Conservation (phyloP, 2,797 vertebrate species). For the Aeoliscus strigatus region DNA sequence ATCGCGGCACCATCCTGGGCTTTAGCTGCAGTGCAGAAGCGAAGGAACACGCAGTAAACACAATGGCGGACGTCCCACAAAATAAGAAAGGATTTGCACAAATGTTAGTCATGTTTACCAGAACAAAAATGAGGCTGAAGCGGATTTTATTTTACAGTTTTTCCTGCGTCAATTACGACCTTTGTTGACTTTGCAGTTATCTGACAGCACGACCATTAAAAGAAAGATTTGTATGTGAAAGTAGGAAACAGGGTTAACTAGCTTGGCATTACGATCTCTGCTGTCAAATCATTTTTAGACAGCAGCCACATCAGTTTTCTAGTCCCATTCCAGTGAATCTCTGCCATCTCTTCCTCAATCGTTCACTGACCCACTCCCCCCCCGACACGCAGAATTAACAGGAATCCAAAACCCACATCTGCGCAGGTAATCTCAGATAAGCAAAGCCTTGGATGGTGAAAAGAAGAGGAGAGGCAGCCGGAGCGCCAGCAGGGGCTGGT, state of each 20-base stretch:
- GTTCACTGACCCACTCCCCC: constrained; percentile 1
- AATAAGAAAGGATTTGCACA: not conserved
- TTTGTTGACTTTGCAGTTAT: constrained; percentile 41
- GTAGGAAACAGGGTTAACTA: constrained; percentile 42
- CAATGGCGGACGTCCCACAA: too few species aligned
- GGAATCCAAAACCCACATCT: constrained; percentile 41
- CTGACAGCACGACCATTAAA: constrained; percentile 43
- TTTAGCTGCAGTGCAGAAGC: constrained; percentile 78
- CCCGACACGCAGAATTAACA: constrained; percentile 18
- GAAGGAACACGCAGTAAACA: constrained; percentile 1
- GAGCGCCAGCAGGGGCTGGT: constrained; percentile 32
- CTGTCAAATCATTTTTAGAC: too few species aligned
- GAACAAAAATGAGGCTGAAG: too few species aligned
- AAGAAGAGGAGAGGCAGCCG: constrained; percentile 18
- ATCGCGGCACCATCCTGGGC: constrained; percentile 97
- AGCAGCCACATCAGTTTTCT: constrained; percentile 14
- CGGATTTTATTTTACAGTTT: too few species aligned
- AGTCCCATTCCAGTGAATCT: constrained; percentile 44
- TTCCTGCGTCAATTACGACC: too few species aligned
- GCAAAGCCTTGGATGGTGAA: constrained; percentile 33
- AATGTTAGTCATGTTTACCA: not conserved
- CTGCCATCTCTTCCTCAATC: constrained; percentile 25
- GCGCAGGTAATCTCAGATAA: constrained; percentile 54
- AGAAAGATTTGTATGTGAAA: constrained; percentile 39
- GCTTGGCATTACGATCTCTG: constrained; percentile 13